These are phyloP conservation scores for Dynastes tityus DNA, from an alignment of 2,888 invertebrate genomes.

Conservation along the genomic window DNA sequence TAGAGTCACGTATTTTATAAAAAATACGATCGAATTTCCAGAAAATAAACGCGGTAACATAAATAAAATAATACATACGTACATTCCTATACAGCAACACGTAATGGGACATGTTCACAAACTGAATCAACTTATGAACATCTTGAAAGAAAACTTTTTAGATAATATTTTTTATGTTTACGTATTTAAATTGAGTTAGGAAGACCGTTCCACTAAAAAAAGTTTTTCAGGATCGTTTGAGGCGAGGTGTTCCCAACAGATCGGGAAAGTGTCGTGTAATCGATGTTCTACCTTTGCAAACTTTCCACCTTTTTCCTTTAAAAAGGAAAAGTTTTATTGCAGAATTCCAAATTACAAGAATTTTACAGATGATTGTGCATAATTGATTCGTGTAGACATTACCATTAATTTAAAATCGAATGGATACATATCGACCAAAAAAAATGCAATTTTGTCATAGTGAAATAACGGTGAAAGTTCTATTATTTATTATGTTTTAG, in stretches of 20 bases:
- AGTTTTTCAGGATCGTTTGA: conserved; percentile 24
- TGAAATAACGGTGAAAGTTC: too few species aligned
- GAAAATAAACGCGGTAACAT: too few species aligned
- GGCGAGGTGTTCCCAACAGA: conserved; percentile 12
- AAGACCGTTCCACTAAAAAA: conserved; percentile 3
- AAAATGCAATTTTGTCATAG: too few species aligned
- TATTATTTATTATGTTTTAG: too few species aligned
- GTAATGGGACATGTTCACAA: too few species aligned
- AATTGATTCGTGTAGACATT: background rate
- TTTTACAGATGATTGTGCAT: conserved; percentile 22
- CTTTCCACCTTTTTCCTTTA: background rate
- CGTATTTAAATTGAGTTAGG: conserved; percentile 22
- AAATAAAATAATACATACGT: too few species aligned
- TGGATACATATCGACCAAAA: too few species aligned
- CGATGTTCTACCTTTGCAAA: conserved; percentile 22
- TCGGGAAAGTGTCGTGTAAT: conserved; percentile 10
- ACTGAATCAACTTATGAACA: too few species aligned
- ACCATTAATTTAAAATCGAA: too few species aligned
- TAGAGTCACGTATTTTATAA: too few species aligned
- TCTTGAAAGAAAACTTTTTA: background rate
- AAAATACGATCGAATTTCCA: too few species aligned
- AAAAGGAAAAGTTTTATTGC: conserved; percentile 17
- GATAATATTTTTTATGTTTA: conserved; percentile 30
- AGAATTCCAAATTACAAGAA: background rate
- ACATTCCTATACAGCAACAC: too few species aligned